Evolutionary conservation across 2,113 vertebrate species (phyloP).

Genomic region (Microcebus jonahi): DNA sequence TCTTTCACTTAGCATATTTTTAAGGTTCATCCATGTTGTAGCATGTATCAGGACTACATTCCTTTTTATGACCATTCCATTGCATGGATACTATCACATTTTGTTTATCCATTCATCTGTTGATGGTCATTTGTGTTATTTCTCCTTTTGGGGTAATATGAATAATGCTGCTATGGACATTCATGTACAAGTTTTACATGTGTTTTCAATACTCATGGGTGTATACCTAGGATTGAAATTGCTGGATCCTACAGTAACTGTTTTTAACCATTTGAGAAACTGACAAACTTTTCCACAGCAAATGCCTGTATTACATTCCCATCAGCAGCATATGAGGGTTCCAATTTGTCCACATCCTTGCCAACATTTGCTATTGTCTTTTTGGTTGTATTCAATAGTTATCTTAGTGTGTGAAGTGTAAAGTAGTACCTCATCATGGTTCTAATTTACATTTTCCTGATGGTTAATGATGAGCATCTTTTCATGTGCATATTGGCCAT

Average conservation of each 20-base stretch:
- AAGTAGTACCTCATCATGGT: neutral
- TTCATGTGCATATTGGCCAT: neutral
- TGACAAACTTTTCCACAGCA: neutral
- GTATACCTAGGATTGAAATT: slow-evolving; percentile 9
- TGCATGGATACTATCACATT: neutral
- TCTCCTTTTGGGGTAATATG: neutral
- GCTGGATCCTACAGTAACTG: neutral
- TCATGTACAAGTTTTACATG: neutral
- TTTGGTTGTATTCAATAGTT: neutral
- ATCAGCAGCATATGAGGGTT: neutral
- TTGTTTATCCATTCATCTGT: neutral
- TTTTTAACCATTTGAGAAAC: slow-evolving; percentile 29
- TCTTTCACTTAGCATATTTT: neutral
- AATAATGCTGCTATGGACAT: slow-evolving; percentile 6
- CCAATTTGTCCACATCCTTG: neutral
- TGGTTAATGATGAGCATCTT: neutral
- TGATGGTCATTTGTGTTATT: neutral
- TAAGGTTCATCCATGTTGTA: neutral
- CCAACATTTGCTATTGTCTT: neutral
- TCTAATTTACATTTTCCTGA: slow-evolving; percentile 22
- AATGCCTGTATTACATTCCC: neutral
- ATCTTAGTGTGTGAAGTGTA: neutral
- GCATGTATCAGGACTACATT: neutral
- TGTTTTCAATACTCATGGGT: neutral
- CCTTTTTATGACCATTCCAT: neutral